Evolutionary conservation across 1,140 invertebrate genomes (phyloP), one percentile per base, ranked within the genome.

Genomic region (Calephelis virginiensis): DNA sequence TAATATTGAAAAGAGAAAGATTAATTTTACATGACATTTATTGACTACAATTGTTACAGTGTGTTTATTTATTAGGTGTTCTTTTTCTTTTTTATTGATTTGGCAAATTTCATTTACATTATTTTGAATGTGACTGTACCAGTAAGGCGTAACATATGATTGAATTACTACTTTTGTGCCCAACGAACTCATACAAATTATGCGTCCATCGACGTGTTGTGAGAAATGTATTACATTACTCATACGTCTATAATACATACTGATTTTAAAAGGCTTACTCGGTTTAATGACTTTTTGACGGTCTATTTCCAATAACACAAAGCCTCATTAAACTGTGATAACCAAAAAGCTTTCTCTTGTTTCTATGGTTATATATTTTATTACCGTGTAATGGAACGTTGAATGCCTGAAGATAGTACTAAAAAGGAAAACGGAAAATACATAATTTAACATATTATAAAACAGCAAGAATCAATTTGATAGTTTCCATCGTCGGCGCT

Each of bases 141-240:
- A 3, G 9, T 11, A 6, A 4, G 28, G 53, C 53, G 14, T 56
- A 56, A 12, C 53, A 56, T 37, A 56, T 56, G 10, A 37, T 56
- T 56, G 17, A 56, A 56, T 37, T 56, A 56, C 53, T 37, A 56
- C 53, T 56, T 53, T 56, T 56, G 53, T 56, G 53, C 28, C 53
- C 53, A 56, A 56, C 53, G 53, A 56, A 17, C 53, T 56, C 53
- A 56, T 56, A 53, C 17, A 56, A 56, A 56, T 37, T 38, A 59
- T n/a, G 56, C 56, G 28, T 59, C 28, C 38, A 63, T 66, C 66
- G 68, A 70, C 61, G 60, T 56, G 56, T 70, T 50, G 61, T 59
- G 64, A 70, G 64, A 56, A 66, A 66, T 70, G 64, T 49, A 38
- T 28, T 38, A 38, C 60, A 66, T 66, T 66, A 62, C 53, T 70